Percentiles rank a stretch among this genome's conserved stretches.
These are phyloP conservation scores for Rapana venosa DNA, from an alignment of 2,888 invertebrate species.

Conservation along the genomic window DNA sequence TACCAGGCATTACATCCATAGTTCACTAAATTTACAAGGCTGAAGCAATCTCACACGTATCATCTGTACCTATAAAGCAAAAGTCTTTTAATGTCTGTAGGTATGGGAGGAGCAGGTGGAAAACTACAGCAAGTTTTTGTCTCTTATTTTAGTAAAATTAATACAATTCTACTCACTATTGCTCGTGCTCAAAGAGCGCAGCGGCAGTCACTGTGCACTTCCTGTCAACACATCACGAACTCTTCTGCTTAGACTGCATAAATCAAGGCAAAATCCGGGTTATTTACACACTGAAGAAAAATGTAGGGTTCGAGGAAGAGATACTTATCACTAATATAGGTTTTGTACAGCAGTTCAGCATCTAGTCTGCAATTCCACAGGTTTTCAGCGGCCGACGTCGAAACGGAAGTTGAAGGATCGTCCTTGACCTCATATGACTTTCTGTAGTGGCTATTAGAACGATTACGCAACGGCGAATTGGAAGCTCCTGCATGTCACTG, in stretches of 20 bases:
- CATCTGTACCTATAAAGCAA: not conserved
- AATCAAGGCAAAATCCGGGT: not conserved
- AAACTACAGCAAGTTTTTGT: too few relatives aligned
- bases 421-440: constrained; percentile 27
- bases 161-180: not conserved
- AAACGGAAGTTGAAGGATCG: constrained; percentile 39
- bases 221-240: constrained; percentile 20
- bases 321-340: not conserved
- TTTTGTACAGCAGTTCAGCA: not conserved
- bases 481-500: too few relatives aligned
- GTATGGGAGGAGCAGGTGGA: too few relatives aligned
- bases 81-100: not conserved
- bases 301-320: not conserved
- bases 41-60: not conserved
- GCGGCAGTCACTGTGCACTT: constrained; percentile 17
- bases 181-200: not conserved
- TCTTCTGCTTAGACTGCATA: not conserved
- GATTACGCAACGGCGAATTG: not conserved
- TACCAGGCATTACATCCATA: constrained; percentile 43
- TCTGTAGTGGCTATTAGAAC: not conserved
- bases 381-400: constrained; percentile 42
- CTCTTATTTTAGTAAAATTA: too few relatives aligned
- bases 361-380: constrained; percentile 25
- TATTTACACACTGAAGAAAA: not conserved
- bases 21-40: not conserved